Percentiles rank a stretch among this genome's conserved stretches.
phyloP scores from a whole-genome alignment of 2,888 invertebrate species.

The Lasius platythorax region DNA sequence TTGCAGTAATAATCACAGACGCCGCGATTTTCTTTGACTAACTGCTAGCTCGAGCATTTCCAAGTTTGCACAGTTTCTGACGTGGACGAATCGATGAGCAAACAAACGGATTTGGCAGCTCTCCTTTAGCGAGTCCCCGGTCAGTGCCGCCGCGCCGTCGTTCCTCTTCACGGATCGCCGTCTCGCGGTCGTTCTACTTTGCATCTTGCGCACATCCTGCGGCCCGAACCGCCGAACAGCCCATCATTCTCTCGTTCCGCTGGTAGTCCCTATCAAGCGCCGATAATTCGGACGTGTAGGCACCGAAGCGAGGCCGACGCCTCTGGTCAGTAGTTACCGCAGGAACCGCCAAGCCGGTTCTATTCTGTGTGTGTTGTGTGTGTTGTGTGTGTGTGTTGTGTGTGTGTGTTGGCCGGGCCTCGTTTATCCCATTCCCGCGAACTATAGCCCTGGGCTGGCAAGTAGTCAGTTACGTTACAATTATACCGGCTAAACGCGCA shows the following conservation, averaged over 20 bases:
- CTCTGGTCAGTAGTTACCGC: slow-evolving; percentile 81
- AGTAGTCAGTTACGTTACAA: slow-evolving; percentile 54
- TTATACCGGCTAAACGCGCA: slow-evolving; percentile 67
- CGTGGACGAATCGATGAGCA: slow-evolving; percentile 75
- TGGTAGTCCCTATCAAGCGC: slow-evolving; percentile 72
- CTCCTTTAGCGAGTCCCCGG: slow-evolving; percentile 66
- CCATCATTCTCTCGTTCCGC: slow-evolving; percentile 71
- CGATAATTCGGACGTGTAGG: slow-evolving; percentile 77
- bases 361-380: slow-evolving; percentile 59
- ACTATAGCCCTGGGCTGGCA: slow-evolving; percentile 53
- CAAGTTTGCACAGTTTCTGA: slow-evolving; percentile 54
- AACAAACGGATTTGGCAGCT: slow-evolving; percentile 76
- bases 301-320: slow-evolving; percentile 73
- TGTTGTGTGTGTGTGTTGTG: too few relatives aligned
- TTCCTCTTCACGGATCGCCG: slow-evolving; percentile 42
- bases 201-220: slow-evolving; percentile 72
- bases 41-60: neutral
- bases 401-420: slow-evolving; percentile 49
- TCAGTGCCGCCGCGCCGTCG: slow-evolving; percentile 36
- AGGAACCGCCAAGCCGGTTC: slow-evolving; percentile 79
- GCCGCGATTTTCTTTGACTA: slow-evolving; percentile 13
- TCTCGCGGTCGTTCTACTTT: slow-evolving; percentile 72
- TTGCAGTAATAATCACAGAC: slow-evolving; percentile 10
- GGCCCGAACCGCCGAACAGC: slow-evolving; percentile 56
- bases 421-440: slow-evolving; percentile 64